Evolutionary conservation across 1,140 invertebrate species (phyloP).

Genomic region (Physella acuta): DNA sequence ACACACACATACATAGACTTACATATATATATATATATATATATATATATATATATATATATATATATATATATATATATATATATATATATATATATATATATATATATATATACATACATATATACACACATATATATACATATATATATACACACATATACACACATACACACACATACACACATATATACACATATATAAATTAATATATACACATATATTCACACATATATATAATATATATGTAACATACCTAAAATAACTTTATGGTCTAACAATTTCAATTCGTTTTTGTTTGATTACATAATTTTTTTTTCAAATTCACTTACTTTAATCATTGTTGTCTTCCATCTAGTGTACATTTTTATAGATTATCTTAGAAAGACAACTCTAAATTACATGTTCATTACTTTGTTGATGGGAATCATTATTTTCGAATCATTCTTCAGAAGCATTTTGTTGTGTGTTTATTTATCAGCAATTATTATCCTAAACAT

Average conservation of each 20-base stretch:
- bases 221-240: neutral
- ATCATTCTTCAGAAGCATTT: no score
- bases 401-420: no score
- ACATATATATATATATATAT: neutral
- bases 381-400: no score
- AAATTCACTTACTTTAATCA: no score
- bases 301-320: no score
- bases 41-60: neutral
- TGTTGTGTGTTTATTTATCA: no score
- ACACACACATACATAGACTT: neutral
- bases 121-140: neutral
- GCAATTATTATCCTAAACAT: no score
- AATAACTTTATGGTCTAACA: no score
- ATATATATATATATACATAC: conserved; percentile 32
- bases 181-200: neutral
- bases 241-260: neutral
- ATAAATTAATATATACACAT: neutral
- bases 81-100: conserved; percentile 33
- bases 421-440: no score
- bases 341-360: no score
- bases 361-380: no score
- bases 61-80: conserved; percentile 20
- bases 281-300: no score
- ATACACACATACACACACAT: neutral
- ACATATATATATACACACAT: conserved; percentile 16